Evolutionary conservation across 2,113 vertebrate species (phyloP).

Genomic region (Columba livia): DNA sequence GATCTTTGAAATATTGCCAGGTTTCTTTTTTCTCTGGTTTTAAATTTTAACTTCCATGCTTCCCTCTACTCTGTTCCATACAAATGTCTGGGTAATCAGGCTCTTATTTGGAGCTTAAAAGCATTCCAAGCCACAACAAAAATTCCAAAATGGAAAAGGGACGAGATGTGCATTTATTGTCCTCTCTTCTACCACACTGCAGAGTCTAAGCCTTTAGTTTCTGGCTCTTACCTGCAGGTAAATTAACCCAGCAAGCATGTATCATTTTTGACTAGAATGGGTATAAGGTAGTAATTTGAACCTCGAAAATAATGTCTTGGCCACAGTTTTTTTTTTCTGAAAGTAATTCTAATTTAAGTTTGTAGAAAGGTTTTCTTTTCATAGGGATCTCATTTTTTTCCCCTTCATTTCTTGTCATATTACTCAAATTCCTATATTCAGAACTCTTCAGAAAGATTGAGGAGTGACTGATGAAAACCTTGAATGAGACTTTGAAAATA

Average conservation of each 20-base stretch:
- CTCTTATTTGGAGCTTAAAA: background rate
- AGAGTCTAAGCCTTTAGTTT: background rate
- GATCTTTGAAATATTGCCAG: background rate
- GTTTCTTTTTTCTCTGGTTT: background rate
- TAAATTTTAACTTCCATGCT: background rate
- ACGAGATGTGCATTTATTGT: background rate
- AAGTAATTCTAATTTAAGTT: background rate
- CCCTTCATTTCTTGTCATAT: background rate
- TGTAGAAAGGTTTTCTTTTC: background rate
- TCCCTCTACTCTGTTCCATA: background rate
- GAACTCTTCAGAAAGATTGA: background rate
- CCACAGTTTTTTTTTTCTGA: background rate
- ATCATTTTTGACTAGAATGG: background rate
- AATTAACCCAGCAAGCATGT: background rate
- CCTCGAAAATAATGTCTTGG: background rate
- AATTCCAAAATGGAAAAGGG: background rate
- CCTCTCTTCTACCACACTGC: background rate
- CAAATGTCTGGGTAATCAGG: background rate
- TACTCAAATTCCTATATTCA: background rate
- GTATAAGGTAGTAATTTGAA: background rate
- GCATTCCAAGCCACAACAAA: background rate
- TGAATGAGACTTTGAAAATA: constrained; percentile 18
- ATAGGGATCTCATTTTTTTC: background rate
- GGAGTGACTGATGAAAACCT: constrained; percentile 8
- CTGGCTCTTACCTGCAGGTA: background rate